Conservation (phyloP, 2,113 vertebrate genomes). For the Oncorhynchus mykiss region DNA sequence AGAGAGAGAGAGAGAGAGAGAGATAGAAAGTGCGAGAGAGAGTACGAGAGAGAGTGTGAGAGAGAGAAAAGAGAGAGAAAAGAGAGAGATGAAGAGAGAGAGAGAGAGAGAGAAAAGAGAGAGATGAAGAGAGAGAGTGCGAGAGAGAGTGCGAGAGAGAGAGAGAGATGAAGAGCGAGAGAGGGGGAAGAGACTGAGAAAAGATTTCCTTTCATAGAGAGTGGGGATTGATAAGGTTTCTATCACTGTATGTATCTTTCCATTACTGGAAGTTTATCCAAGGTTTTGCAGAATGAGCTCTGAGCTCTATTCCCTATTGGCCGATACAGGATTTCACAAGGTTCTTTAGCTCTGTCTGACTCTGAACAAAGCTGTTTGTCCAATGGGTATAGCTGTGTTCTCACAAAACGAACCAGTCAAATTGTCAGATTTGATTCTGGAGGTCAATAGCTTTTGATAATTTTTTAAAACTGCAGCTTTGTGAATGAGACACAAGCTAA, state of each 20-base stretch:
- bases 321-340: not conserved
- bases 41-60: no score
- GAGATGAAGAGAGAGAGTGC: not conserved
- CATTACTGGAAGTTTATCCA: conserved; percentile 4
- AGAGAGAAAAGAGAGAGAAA: not conserved
- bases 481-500: not conserved
- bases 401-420: not conserved
- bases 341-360: not conserved
- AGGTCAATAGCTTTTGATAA: not conserved
- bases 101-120: not conserved
- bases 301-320: conserved; percentile 2
- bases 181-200: not conserved
- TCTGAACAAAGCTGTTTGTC: not conserved
- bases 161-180: not conserved
- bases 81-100: no score
- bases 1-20: no score
- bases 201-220: not conserved
- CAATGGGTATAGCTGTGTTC: not conserved
- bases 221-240: not conserved
- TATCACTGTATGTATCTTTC: not conserved
- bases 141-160: not conserved
- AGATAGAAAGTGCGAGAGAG: no score
- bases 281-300: conserved; percentile 1
- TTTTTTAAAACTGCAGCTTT: not conserved
- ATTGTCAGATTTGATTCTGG: not conserved